These are phyloP conservation scores for Unio pictorum DNA, from an alignment of 2,888 invertebrate species.

Conservation along the genomic window DNA sequence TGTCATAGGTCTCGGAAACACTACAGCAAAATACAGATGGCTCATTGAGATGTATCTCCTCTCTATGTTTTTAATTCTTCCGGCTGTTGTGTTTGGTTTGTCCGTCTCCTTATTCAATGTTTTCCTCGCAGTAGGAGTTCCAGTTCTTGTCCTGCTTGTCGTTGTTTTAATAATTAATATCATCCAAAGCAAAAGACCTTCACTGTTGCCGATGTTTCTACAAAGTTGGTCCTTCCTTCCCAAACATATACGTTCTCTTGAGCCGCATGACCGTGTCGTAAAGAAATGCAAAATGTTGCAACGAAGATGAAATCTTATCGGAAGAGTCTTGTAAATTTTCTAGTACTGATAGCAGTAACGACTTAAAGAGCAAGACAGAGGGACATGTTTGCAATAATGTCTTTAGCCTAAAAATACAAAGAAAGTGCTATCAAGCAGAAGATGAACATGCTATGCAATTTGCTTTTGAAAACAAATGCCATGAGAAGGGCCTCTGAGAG, in stretches of 20 bases:
- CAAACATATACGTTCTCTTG: conserved; percentile 60
- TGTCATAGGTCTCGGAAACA: conserved; percentile 74
- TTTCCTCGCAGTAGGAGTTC: conserved; percentile 56
- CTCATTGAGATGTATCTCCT: conserved; percentile 73
- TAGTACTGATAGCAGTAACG: too few species aligned
- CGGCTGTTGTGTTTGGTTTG: conserved; percentile 58
- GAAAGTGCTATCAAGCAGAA: too few species aligned
- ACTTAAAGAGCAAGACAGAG: too few species aligned
- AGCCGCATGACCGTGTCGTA: conserved; percentile 58
- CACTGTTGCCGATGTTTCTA: conserved; percentile 53
- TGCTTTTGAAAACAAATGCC: too few species aligned
- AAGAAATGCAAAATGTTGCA: conserved; percentile 5
- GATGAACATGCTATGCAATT: too few species aligned
- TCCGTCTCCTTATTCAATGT: conserved; percentile 55
- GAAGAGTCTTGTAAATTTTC: too few species aligned
- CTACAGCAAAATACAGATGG: conserved; percentile 76
- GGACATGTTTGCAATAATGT: too few species aligned
- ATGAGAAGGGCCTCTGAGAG: too few species aligned
- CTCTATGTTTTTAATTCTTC: conserved; percentile 62
- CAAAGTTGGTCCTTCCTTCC: conserved; percentile 67
- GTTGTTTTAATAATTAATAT: conserved; percentile 62
- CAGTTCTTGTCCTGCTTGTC: conserved; percentile 41
- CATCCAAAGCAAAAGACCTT: conserved; percentile 52
- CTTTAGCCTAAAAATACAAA: too few species aligned
- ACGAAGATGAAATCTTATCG: too few species aligned